Evolutionary conservation across 2,797 vertebrate species (phyloP), one percentile per base, ranked within the genome.

Genomic region (Knipowitschia caucasica): DNA sequence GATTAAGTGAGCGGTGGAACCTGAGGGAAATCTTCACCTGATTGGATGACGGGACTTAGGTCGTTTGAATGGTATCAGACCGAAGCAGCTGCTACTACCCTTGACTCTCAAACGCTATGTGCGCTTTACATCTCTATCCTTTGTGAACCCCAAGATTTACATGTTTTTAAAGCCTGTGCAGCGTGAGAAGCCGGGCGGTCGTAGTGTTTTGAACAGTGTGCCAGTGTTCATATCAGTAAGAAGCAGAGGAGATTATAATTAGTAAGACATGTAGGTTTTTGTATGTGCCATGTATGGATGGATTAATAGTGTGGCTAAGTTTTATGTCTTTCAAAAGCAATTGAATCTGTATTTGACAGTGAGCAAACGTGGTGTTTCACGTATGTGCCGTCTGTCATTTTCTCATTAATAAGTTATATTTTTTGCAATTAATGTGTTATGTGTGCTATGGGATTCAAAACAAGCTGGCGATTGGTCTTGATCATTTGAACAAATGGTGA

Each of bases 11-110:
- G 58, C 20, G 54, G 59, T n/a, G 39, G 69, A 75, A 85, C 83
- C 82, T 84, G 73, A 54, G 82, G 79, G 74, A 85, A 85, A 86
- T 86, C 59, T 83, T 78, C 60, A 75, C 62, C 53, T 78, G 63
- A 54, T 49, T 72, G 77, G 70, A 72, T 78, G 83, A 81, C 75
- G 69, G 79, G 62, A 80, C 58, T 73, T 67, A 50, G 56, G 73
- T 62, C 53, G 49, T 71, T 75, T 80, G 69, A 82, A 83, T 78
- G 67, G 60, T 86, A 85, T 89, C 85, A 76, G 71, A 74, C 77
- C 64, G 53, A n/a, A 64, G 66, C 84, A 85, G 77, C 70, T 73
- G 62, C 64, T 74, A 27, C 62, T 67, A 65, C 69, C 74, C 69
- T 64, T 77, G 66, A 62, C 64, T 78, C 27, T 63, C 56, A 58